Evolutionary conservation across 2,888 invertebrate genomes (phyloP).

Genomic region (Yponomeuta evonymella): DNA sequence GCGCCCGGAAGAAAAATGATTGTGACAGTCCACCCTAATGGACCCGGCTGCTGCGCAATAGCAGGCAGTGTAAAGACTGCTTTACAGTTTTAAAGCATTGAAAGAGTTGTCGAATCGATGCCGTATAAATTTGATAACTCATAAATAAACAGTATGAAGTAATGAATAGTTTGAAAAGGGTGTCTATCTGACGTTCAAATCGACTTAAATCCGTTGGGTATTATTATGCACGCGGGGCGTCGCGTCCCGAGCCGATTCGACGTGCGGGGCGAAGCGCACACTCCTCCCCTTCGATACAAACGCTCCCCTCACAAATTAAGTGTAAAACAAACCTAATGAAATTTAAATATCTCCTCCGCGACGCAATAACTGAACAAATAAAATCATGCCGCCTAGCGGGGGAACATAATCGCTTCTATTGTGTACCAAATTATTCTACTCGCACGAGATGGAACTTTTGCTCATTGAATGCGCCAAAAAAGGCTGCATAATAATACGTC

Average conservation of each 20-base stretch:
- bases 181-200: constrained; percentile 60
- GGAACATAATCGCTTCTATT: constrained; percentile 71
- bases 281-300: constrained; percentile 61
- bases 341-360: constrained; percentile 73
- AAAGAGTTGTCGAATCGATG: constrained; percentile 4
- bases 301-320: constrained; percentile 73
- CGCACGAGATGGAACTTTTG: constrained; percentile 50
- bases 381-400: constrained; percentile 70
- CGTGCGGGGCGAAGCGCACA: constrained; percentile 36
- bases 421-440: constrained; percentile 54
- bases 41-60: constrained; percentile 71
- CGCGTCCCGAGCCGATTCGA: constrained; percentile 32
- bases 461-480: constrained; percentile 31
- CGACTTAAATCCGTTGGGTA: constrained; percentile 51
- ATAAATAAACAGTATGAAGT: constrained; percentile 7
- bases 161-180: constrained; percentile 28
- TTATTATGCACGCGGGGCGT: constrained; percentile 51
- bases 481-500: background rate
- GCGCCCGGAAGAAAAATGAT: constrained; percentile 71
- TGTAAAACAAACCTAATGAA: constrained; percentile 77
- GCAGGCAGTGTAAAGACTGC: constrained; percentile 50
- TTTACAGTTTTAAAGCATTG: background rate
- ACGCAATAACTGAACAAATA: constrained; percentile 74
- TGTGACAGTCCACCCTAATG: constrained; percentile 74
- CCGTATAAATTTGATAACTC: background rate